These are phyloP conservation scores for Neogale vison DNA, from an alignment of 2,113 vertebrate genomes.

Conservation along the genomic window DNA sequence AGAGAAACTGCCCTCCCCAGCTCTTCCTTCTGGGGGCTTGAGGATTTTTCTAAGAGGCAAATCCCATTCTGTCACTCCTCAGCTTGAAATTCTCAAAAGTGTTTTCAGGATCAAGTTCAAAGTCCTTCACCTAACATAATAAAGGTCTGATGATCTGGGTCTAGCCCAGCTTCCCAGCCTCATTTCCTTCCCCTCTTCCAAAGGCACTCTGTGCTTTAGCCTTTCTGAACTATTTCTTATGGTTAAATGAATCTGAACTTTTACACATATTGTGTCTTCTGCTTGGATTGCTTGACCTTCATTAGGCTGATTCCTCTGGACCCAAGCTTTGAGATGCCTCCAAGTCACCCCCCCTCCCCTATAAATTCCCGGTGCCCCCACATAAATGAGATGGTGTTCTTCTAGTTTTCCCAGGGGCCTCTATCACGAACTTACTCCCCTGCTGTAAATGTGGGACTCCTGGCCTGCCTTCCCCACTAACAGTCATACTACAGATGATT, in stretches of 20 bases:
- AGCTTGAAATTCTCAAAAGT: conserved; percentile 18
- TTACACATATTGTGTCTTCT: neutral
- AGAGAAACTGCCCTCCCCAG: neutral
- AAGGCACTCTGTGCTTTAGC: neutral
- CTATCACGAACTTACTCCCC: neutral
- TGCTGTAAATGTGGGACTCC: neutral
- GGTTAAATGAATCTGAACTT: neutral
- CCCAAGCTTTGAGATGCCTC: neutral
- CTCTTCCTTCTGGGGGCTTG: neutral
- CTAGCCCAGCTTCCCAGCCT: neutral
- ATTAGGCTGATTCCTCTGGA: neutral
- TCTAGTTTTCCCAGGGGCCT: neutral
- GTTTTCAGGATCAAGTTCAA: conserved; percentile 21
- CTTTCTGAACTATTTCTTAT: neutral
- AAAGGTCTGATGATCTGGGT: neutral
- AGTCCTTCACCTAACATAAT: neutral
- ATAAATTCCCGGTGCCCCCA: neutral
- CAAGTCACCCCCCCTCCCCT: neutral
- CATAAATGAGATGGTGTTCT: neutral
- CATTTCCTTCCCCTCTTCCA: neutral
- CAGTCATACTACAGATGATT: neutral
- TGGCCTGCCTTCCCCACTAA: neutral
- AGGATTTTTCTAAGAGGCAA: neutral
- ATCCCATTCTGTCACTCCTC: neutral
- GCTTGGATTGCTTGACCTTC: neutral